Conservation (phyloP, 2,113 vertebrate species). For the Apistogramma diplotaenia region DNA sequence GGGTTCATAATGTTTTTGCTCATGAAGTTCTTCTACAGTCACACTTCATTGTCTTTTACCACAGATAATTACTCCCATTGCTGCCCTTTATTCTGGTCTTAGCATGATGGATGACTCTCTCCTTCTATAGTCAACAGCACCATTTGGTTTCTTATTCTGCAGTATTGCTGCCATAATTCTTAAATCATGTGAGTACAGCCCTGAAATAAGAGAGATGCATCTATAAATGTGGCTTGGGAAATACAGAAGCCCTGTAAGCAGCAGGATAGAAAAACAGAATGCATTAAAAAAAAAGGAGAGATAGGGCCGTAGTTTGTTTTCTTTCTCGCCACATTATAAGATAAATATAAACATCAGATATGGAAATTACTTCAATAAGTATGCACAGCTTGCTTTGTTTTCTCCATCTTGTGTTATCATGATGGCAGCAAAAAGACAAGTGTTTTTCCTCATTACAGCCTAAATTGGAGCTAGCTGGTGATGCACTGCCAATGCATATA, state of each 20-base stretch:
- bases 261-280: slow-evolving; percentile 13
- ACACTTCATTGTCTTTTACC: slow-evolving; percentile 46
- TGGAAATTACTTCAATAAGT: slow-evolving; percentile 44
- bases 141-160: slow-evolving; percentile 16
- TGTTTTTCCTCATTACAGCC: not conserved
- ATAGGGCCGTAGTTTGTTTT: not conserved
- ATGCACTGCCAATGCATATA: not conserved
- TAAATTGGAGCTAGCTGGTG: not conserved
- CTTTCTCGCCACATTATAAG: not conserved
- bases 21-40: slow-evolving; percentile 7
- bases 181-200: slow-evolving; percentile 12
- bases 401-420: slow-evolving; percentile 3
- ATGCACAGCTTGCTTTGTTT: slow-evolving; percentile 40
- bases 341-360: slow-evolving; percentile 23
- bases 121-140: slow-evolving; percentile 6
- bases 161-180: slow-evolving; percentile 13
- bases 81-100: slow-evolving; percentile 39
- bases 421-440: slow-evolving; percentile 1
- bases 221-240: slow-evolving; percentile 10
- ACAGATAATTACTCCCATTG: slow-evolving; percentile 56
- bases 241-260: not conserved
- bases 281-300: not conserved
- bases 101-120: slow-evolving; percentile 41
- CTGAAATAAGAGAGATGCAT: slow-evolving; percentile 19
- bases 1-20: not conserved